These are phyloP conservation scores for Cyrtonyx montezumae DNA, from an alignment of 2,113 vertebrate species.

Conservation along the genomic window DNA sequence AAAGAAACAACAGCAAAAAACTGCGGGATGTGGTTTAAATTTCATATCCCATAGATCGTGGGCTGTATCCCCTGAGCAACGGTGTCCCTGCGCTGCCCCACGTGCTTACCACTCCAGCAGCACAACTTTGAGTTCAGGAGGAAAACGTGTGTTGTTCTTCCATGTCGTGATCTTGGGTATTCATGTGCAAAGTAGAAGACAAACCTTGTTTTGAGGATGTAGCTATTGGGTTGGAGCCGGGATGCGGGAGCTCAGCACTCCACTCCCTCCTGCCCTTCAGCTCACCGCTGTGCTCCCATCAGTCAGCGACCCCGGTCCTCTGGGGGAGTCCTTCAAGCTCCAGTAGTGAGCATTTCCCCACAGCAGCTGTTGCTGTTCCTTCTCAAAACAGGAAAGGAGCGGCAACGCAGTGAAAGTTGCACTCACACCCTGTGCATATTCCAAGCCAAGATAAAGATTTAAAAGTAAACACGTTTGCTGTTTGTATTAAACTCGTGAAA, in stretches of 20 bases:
- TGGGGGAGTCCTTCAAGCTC: not conserved
- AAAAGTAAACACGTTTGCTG: not conserved
- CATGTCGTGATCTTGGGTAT: not conserved
- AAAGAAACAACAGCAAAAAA: not conserved
- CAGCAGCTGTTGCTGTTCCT: not conserved
- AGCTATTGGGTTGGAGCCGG: not conserved
- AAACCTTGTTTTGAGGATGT: not conserved
- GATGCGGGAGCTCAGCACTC: not conserved
- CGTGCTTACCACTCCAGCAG: accelerated
- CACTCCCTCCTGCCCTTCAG: not conserved
- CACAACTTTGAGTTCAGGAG: not conserved
- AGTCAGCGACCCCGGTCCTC: not conserved
- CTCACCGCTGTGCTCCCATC: not conserved
- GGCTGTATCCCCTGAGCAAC: too few relatives aligned
- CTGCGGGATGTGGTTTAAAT: not conserved
- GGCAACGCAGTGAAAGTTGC: not conserved
- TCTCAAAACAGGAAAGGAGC: not conserved
- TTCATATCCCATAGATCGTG: not conserved
- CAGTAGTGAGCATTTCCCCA: not conserved
- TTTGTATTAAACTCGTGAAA: not conserved
- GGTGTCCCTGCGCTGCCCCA: not conserved
- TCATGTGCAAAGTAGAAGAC: not conserved
- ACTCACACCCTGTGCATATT: accelerated
- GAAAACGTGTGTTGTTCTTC: not conserved
- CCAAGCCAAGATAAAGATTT: not conserved